Evolutionary conservation across 1,140 invertebrate genomes (phyloP).

Genomic region (Pseudomyrmex dendroicus): DNA sequence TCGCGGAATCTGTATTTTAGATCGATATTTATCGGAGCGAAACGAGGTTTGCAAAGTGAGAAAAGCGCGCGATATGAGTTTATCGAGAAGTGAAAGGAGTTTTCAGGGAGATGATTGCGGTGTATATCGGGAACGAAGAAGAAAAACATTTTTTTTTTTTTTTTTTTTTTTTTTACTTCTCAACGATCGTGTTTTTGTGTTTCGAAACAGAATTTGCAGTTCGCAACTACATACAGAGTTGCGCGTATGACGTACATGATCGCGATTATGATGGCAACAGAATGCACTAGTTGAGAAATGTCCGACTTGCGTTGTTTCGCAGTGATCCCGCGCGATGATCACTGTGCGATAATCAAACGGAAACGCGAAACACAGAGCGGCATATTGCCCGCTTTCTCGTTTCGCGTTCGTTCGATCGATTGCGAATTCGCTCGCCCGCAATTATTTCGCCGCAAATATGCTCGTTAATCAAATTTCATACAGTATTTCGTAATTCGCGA

Average conservation of each 20-base stretch:
- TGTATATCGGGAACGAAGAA: constrained; percentile 18
- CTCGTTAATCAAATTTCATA: neutral
- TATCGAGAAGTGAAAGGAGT: constrained; percentile 27
- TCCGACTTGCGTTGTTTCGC: constrained; percentile 1
- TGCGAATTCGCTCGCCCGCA: neutral
- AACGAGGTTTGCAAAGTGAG: neutral
- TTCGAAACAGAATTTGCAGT: constrained; percentile 23
- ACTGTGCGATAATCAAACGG: constrained; percentile 34
- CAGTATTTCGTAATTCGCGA: constrained; percentile 11
- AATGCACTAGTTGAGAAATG: constrained; percentile 43
- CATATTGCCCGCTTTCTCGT: constrained; percentile 26
- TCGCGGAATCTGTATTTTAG: constrained; percentile 18
- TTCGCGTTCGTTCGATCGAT: constrained; percentile 31
- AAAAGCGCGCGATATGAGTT: neutral
- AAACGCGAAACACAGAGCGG: constrained; percentile 27
- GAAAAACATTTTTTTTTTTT: constrained; percentile 5
- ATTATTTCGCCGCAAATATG: neutral
- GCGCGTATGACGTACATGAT: constrained; percentile 24
- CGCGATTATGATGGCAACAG: constrained; percentile 19
- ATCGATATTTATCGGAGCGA: constrained; percentile 50
- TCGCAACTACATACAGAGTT: too few relatives aligned
- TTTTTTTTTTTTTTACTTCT: constrained; percentile 10
- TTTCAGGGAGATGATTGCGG: constrained; percentile 24
- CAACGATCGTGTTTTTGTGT: constrained; percentile 15
- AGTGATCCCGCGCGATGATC: constrained; percentile 19